Conservation (phyloP, 2,797 vertebrate genomes). For the Botia kubotai region DNA sequence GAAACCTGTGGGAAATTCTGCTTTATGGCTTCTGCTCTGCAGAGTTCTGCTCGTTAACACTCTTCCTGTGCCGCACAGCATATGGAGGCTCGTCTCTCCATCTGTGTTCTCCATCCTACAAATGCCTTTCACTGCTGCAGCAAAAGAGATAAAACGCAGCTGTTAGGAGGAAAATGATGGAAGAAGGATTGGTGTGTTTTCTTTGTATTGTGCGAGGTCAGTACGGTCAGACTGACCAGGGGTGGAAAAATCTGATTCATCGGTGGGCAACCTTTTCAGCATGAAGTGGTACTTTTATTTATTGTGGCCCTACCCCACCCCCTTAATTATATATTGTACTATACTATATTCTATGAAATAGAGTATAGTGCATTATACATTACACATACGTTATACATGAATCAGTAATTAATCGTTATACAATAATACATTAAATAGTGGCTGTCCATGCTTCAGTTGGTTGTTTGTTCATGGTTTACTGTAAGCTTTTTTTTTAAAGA, state of each 20-base stretch:
- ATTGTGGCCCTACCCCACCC: background rate
- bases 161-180: constrained; percentile 50
- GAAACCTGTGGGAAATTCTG: constrained; percentile 68
- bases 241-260: background rate
- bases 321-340: too few relatives aligned
- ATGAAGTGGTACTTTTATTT: background rate
- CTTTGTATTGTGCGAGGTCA: constrained; percentile 28
- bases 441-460: background rate
- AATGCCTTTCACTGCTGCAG: constrained; percentile 56
- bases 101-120: constrained; percentile 60
- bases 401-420: too few relatives aligned
- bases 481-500: background rate
- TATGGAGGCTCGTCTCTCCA: constrained; percentile 69
- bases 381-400: too few relatives aligned
- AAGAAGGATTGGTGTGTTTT: constrained; percentile 32
- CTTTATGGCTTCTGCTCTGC: constrained; percentile 70
- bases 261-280: background rate
- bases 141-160: constrained; percentile 70
- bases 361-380: too few relatives aligned
- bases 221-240: constrained; percentile 8
- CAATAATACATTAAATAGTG: too few relatives aligned
- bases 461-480: background rate
- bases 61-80: constrained; percentile 69
- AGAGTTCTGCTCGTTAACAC: constrained; percentile 73
- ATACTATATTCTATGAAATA: too few relatives aligned